Percentiles rank a stretch among this genome's conserved stretches.
Evolutionary conservation across 2,888 invertebrate species (phyloP).

Genomic region (Emmelina monodactyla): DNA sequence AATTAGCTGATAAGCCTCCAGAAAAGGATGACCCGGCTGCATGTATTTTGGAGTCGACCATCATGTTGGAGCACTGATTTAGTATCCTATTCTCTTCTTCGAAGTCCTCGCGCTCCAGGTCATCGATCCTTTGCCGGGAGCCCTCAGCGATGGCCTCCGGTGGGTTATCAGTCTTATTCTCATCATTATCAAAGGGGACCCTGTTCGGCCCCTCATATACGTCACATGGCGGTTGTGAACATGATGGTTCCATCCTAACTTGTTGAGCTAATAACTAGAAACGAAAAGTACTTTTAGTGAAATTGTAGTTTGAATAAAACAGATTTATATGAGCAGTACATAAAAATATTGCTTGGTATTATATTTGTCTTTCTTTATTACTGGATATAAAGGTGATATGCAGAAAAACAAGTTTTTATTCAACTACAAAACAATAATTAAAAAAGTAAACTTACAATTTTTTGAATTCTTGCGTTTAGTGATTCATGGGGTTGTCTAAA

Average conservation of each 20-base stretch:
- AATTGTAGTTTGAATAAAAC: not conserved
- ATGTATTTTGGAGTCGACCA: constrained; percentile 38
- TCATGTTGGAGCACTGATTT: constrained; percentile 46
- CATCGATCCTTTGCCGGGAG: constrained; percentile 40
- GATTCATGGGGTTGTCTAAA: too few relatives aligned
- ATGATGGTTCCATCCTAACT: constrained; percentile 52
- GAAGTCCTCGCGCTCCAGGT: constrained; percentile 52
- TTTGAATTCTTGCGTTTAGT: too few relatives aligned
- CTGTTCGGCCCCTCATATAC: constrained; percentile 32
- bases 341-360: constrained; percentile 17
- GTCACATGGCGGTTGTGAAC: constrained; percentile 40
- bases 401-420: not conserved
- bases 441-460: too few relatives aligned
- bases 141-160: constrained; percentile 23
- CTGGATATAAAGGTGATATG: not conserved
- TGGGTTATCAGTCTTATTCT: constrained; percentile 45
- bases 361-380: not conserved
- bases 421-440: too few relatives aligned
- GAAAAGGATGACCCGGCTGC: constrained; percentile 26
- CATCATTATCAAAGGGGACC: constrained; percentile 31
- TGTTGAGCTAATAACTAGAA: constrained; percentile 18
- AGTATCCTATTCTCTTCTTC: constrained; percentile 54
- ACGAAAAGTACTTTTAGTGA: constrained; percentile 6
- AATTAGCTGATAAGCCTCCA: constrained; percentile 41
- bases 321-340: not conserved